Conservation (phyloP, 1,140 invertebrate genomes). For the Dysdera silvatica region DNA sequence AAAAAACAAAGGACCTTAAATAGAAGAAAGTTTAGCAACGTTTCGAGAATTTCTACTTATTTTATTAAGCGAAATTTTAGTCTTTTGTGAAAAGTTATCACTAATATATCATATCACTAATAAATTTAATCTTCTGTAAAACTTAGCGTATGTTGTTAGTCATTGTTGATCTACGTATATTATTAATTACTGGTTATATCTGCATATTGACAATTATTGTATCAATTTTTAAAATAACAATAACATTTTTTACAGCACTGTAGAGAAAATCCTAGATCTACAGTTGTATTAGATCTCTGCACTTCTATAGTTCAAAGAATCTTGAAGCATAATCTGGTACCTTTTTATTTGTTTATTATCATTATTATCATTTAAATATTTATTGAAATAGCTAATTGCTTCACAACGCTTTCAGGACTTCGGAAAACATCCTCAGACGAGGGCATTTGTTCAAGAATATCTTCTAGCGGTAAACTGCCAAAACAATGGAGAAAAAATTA, state of each 20-base stretch:
- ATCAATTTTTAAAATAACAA: neutral
- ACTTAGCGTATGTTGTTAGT: no score
- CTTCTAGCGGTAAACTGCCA: slow-evolving; percentile 65
- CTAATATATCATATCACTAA: no score
- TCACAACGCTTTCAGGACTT: slow-evolving; percentile 53
- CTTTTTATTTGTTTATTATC: slow-evolving; percentile 20
- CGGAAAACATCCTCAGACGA: slow-evolving; percentile 67
- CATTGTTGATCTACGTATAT: no score
- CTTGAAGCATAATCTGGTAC: slow-evolving; percentile 71
- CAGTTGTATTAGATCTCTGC: slow-evolving; percentile 54
- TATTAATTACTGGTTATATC: no score
- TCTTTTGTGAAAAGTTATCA: no score
- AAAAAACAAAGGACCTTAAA: no score
- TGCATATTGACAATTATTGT: no score
- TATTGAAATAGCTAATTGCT: neutral
- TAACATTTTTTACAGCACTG: slow-evolving; percentile 47
- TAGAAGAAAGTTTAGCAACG: no score
- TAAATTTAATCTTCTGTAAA: no score
- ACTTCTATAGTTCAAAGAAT: slow-evolving; percentile 68
- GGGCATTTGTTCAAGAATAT: slow-evolving; percentile 69
- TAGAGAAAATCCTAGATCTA: slow-evolving; percentile 52
- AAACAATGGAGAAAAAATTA: slow-evolving; percentile 62
- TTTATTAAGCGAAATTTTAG: no score
- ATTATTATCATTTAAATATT: no score
- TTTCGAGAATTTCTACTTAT: no score